Evolutionary conservation across 2,113 vertebrate species (phyloP).

Genomic region (Lasiurus cinereus): DNA sequence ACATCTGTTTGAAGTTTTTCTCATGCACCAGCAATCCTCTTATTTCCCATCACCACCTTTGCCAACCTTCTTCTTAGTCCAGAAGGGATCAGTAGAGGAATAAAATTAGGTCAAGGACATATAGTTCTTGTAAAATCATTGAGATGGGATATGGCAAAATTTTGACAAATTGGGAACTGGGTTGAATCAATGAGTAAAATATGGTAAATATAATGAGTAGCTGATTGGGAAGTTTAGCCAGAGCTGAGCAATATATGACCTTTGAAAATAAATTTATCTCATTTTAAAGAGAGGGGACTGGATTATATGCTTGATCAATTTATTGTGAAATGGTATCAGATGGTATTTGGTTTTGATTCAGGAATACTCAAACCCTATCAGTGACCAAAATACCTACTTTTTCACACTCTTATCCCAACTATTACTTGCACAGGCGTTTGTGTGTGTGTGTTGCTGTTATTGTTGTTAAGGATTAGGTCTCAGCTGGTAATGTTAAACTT

Average conservation of each 20-base stretch:
- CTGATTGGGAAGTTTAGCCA: not conserved
- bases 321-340: not conserved
- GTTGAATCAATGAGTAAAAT: not conserved
- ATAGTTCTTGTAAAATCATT: not conserved
- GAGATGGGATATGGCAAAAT: not conserved
- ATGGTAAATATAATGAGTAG: slow-evolving; percentile 27
- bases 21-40: not conserved
- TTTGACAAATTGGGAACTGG: not conserved
- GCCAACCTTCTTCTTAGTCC: not conserved
- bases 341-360: not conserved
- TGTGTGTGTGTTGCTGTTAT: not conserved
- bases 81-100: not conserved
- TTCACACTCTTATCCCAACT: not conserved
- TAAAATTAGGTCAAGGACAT: slow-evolving; percentile 12
- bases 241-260: not conserved
- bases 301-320: not conserved
- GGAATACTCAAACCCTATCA: not conserved
- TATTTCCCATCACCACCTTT: not conserved
- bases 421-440: not conserved
- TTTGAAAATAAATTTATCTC: slow-evolving; percentile 24
- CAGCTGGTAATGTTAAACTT: not conserved
- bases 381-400: not conserved
- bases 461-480: not conserved
- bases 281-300: slow-evolving; percentile 29
- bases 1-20: not conserved